These are phyloP conservation scores for Physocephala rufipes DNA, from an alignment of 2,888 invertebrate genomes.

Conservation along the genomic window DNA sequence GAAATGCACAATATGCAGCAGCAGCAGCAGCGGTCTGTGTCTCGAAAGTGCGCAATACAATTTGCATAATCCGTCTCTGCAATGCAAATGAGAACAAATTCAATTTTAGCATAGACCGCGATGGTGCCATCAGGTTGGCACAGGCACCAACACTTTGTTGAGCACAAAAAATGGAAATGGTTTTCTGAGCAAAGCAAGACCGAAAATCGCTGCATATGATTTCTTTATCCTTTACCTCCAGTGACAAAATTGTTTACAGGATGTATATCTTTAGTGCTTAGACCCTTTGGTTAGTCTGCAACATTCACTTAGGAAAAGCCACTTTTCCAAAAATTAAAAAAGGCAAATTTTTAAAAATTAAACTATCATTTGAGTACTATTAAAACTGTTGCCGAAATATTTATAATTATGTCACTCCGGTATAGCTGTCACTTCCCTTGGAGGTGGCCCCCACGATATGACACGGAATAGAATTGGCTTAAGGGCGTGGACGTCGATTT, in stretches of 20 bases:
- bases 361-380: no score
- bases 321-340: no score
- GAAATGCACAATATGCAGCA: conserved; percentile 25
- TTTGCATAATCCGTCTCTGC: conserved; percentile 55
- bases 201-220: no score
- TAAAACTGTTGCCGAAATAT: no score
- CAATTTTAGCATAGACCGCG: conserved; percentile 47
- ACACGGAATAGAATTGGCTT: conserved; percentile 52
- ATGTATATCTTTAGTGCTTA: no score
- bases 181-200: not conserved
- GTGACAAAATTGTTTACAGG: no score
- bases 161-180: not conserved
- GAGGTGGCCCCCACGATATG: conserved; percentile 59
- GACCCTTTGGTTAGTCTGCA: no score
- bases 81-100: conserved; percentile 60
- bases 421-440: no score
- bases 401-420: not conserved
- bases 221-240: no score
- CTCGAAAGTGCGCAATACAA: conserved; percentile 55
- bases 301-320: no score
- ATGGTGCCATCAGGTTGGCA: conserved; percentile 13
- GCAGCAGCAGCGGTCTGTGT: conserved; percentile 37
- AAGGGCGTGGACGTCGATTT: conserved; percentile 51
- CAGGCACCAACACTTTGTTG: not conserved
- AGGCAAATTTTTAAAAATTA: no score